Percentiles rank a stretch among this genome's conserved stretches.
Conservation (phyloP, 1,140 invertebrate genomes). For the Drusus annulatus region DNA sequence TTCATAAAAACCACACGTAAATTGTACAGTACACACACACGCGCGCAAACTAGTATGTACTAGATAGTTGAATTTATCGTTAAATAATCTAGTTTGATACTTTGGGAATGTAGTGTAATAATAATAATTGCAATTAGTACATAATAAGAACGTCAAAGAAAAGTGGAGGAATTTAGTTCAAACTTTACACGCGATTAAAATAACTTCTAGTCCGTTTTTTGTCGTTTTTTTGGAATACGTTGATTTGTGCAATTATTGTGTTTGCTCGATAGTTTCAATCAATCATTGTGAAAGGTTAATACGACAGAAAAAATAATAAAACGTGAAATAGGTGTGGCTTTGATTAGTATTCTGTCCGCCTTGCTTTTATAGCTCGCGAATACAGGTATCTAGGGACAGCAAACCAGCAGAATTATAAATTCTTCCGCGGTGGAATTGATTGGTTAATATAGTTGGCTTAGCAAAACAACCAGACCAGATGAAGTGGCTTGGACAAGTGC, state of each 20-base stretch:
- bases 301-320: neutral
- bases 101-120: conserved; percentile 6
- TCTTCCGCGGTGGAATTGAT: too few species aligned
- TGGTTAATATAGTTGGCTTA: too few species aligned
- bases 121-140: neutral
- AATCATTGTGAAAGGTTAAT: neutral
- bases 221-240: too few species aligned
- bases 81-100: conserved; percentile 20
- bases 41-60: neutral
- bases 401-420: too few species aligned
- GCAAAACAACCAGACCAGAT: too few species aligned
- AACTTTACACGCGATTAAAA: neutral
- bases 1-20: neutral
- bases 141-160: neutral
- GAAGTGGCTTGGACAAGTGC: too few species aligned
- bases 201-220: neutral
- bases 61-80: conserved; percentile 7
- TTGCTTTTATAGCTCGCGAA: too few species aligned
- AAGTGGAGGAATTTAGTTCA: neutral
- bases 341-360: too few species aligned
- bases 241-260: neutral
- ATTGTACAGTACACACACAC: neutral
- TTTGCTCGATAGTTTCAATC: neutral
- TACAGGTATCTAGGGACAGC: too few species aligned
- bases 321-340: too few species aligned